A percentile compares a stretch with the other conserved stretches of the same genome.
Conservation (phyloP, 1,140 invertebrate species). For the Varroa destructor region DNA sequence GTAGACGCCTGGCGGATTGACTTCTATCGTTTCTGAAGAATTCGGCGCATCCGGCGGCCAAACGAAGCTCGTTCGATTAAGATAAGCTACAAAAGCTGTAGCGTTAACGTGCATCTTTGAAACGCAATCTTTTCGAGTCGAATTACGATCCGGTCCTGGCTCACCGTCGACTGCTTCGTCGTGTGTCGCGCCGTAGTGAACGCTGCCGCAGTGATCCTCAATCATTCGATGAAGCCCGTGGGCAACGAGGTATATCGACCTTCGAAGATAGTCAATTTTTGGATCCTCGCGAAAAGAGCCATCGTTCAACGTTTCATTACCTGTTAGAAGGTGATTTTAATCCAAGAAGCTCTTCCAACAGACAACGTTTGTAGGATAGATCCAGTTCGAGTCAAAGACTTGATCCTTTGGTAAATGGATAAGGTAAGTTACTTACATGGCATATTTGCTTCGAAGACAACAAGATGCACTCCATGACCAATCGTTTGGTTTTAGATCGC, state of each 20-base stretch:
- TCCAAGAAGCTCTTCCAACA: not conserved
- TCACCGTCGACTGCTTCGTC: constrained; percentile 40
- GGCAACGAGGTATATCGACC: constrained; percentile 56
- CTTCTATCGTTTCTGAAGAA: not conserved
- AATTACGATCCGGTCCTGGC: too few relatives aligned
- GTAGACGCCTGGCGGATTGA: constrained; percentile 17
- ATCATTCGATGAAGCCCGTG: constrained; percentile 52
- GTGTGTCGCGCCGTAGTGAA: constrained; percentile 34
- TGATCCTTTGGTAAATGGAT: too few relatives aligned
- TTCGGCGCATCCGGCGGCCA: constrained; percentile 8
- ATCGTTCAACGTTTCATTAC: constrained; percentile 43
- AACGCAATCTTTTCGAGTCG: constrained; percentile 40
- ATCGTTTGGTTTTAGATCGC: too few relatives aligned
- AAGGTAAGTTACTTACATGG: too few relatives aligned
- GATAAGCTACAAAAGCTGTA: constrained; percentile 50
- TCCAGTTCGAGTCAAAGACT: too few relatives aligned
- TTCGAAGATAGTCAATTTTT: constrained; percentile 62
- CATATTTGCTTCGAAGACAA: too few relatives aligned
- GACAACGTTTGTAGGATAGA: too few relatives aligned
- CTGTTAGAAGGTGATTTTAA: constrained; percentile 37
- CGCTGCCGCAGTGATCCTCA: constrained; percentile 41
- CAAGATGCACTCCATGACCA: too few relatives aligned
- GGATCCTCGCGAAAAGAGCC: constrained; percentile 52
- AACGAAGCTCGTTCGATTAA: constrained; percentile 39
- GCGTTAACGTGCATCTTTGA: constrained; percentile 53